Base-by-base conservation (phyloP, 2,113 vertebrate species). In the Prinia subflava region DNA sequence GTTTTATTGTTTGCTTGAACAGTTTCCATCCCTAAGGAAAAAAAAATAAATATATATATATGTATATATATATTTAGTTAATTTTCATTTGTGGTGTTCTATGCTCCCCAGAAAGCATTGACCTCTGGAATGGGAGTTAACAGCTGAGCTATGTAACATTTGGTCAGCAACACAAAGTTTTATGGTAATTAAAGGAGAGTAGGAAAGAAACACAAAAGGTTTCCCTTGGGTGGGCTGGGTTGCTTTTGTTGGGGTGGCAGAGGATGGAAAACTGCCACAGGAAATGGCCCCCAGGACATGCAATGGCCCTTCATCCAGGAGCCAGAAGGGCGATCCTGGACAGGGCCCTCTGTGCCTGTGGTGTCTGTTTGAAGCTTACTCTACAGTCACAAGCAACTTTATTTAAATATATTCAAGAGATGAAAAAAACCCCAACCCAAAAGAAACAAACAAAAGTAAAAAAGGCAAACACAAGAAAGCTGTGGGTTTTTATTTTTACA, bases 1-100 rank as follows among this genome's bases (percentile, higher is more conserved):
- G 70, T 68, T 91, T 79, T 90, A 39, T 83, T 95, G 82, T 95
- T 90, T 81, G 55, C 73, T 71, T 52, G 83, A 92, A 93, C 24
- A 49, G 64, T 88, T 59, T 84, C 76, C 82, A 95, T 65, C 52
- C 78, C 69, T 50, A 59, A 85, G 78, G 78, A 49, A 59, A 63
- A 90, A 83, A 75, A 83, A 11, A 65, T 67, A 64, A 53, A 41
- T 70, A 7, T 87, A 4, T 87, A 16, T 35, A 14, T 24, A 22
- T 57, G 4, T 59, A 15, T 59, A 7, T 59, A 11, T 35, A 16
- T 25, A 21, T 37, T 33, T 24, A 83, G 35, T 80, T 80, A 70
- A 49, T 67, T 47, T 95, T 78, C 49, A 46, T 67, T 94, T 77
- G 63, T 55, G 10, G 28, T 93, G 94, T 94, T 76, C 56, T 71